Base-by-base conservation (phyloP, 2,888 invertebrate species). In the Apamea crenata region DNA sequence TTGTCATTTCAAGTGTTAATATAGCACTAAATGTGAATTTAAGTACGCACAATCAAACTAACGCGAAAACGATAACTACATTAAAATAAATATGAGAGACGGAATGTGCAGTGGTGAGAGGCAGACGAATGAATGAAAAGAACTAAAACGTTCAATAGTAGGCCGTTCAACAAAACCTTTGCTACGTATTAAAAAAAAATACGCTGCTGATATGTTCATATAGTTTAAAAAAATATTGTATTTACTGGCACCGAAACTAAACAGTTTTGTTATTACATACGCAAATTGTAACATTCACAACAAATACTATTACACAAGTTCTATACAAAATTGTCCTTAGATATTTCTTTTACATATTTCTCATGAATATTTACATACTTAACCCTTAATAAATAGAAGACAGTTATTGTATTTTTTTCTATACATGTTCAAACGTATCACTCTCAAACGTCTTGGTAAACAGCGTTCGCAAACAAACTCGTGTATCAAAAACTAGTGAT, bases 291-390 rank as follows among this genome's bases (percentile, higher is more conserved):
- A 93, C 93, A 94, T 92, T 92, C 92, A 94, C 93, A 95, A 95
- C 93, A 93, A 92, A 93, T 90, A 92, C 89, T 93, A 92, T 91
- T 92, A 92, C 91, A 92, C 84, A 89, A 87, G 81, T 93, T 93
- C 93, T 95, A 93, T 95, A 96, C 94, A 95, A 95, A 95, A 94
- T 94, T 94, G 92, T 93, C 93, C 94, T 95, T 94, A 95, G 87
- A 90, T 94, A 92, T 91, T 91, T 89, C 89, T 92, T 90, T 91
- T 81, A 90, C 83, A 89, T 89, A 87, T 80, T 76, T 85, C 81
- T 89, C 87, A 84, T 90, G 91, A 89, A 92, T 96, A 96, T 96
- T 95, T 96, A 96, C 96, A 96, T 91, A 90, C 92, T 94, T 95
- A 93, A 92, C 89, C 91, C 90, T 93, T 94, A 93, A 89, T 90